Conservation (phyloP, 2,888 invertebrate species). For the Drosophila paucipuncta region DNA sequence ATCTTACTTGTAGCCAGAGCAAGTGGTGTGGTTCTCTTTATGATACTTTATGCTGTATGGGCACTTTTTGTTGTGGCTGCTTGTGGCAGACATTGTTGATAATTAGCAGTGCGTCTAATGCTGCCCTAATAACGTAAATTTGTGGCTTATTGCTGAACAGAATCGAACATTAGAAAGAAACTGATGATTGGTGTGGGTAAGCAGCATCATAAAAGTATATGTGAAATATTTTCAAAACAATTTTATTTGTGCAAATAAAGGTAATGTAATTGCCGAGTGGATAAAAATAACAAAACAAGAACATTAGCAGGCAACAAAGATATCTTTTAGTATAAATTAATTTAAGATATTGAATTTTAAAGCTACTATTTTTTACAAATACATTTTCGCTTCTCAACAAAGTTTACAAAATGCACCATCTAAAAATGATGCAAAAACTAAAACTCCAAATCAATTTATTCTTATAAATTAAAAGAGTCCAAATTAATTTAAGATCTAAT, state of each 20-base stretch:
- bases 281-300: neutral
- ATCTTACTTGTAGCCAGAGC: neutral
- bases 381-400: too few relatives aligned
- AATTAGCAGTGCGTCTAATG: constrained; percentile 78
- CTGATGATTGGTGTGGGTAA: neutral
- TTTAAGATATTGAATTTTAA: too few relatives aligned
- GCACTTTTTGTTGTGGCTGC: constrained; percentile 51
- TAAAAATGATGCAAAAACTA: neutral
- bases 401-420: too few relatives aligned
- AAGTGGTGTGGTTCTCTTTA: constrained; percentile 10
- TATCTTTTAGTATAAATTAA: too few relatives aligned
- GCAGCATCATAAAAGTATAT: constrained; percentile 8
- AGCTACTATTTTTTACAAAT: too few relatives aligned
- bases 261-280: neutral
- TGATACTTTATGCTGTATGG: constrained; percentile 43
- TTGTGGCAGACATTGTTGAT: constrained; percentile 68
- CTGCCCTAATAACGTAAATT: constrained; percentile 75
- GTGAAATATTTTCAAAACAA: neutral
- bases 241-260: constrained; percentile 6
- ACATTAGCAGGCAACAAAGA: neutral
- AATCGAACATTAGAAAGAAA: constrained; percentile 17
- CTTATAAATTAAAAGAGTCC: neutral
- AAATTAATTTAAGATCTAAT: neutral
- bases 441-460: neutral
- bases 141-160: constrained; percentile 59